phyloP scores from a whole-genome alignment of 2,113 vertebrate species.

The Helogale parvula region DNA sequence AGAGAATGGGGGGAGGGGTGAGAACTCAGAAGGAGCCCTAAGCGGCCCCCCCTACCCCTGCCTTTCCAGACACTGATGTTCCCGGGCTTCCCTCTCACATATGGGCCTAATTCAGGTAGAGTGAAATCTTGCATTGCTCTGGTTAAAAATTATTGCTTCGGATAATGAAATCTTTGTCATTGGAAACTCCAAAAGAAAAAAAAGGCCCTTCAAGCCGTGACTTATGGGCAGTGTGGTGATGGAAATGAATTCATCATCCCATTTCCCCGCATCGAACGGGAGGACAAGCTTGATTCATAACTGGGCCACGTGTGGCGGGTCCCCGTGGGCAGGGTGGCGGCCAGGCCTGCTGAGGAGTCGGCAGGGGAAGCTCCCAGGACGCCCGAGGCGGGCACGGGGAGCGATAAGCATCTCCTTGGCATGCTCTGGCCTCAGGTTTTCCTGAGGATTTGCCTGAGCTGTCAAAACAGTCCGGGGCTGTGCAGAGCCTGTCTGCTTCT shows the following conservation, averaged over 20 bases:
- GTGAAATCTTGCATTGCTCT: conserved; percentile 74
- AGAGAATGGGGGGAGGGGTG: not conserved
- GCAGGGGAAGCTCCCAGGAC: not conserved
- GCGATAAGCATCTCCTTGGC: conserved; percentile 28
- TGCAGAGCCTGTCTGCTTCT: not conserved
- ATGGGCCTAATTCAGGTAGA: conserved; percentile 87
- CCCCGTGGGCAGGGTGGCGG: conserved; percentile 62
- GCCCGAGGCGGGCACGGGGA: not conserved
- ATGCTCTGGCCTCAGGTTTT: conserved; percentile 23
- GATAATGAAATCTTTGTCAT: conserved; percentile 90
- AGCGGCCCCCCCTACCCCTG: not conserved
- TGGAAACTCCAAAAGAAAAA: conserved; percentile 79
- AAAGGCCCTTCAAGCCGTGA: conserved; percentile 78
- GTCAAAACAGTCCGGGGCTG: conserved; percentile 63
- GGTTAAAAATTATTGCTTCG: conserved; percentile 86
- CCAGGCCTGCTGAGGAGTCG: not conserved
- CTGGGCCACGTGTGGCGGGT: not conserved
- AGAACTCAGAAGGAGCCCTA: conserved; percentile 69
- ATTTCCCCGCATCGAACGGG: conserved; percentile 76
- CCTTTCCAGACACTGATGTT: conserved; percentile 41
- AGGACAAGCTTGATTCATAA: conserved; percentile 81
- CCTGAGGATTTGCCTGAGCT: conserved; percentile 58
- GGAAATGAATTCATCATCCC: conserved; percentile 86
- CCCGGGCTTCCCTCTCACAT: conserved; percentile 80
- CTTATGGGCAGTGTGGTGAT: conserved; percentile 84